Conservation (phyloP, 2,797 vertebrate species). For the Aplochiton taeniatus region DNA sequence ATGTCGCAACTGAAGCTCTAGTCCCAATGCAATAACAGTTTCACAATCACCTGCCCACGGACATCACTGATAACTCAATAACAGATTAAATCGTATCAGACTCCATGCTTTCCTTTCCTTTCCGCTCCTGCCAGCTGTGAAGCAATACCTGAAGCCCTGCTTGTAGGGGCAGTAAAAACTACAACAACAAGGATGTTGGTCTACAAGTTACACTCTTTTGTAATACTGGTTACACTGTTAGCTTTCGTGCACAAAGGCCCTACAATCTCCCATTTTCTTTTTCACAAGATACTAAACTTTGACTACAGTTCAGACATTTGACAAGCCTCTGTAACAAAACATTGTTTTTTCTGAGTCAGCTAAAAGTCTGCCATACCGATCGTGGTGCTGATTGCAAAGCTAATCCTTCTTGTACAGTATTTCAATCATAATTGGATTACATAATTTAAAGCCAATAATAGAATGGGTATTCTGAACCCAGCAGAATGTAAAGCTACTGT, state of each 20-base stretch:
- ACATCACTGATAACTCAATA: background rate
- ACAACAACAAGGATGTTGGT: too few relatives aligned
- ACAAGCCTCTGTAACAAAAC: constrained; percentile 1
- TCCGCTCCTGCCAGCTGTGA: background rate
- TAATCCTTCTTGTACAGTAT: background rate
- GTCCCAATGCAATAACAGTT: background rate
- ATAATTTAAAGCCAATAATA: too few relatives aligned
- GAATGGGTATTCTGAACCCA: too few relatives aligned
- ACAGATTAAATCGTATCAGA: background rate
- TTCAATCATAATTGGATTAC: too few relatives aligned
- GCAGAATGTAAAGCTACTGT: too few relatives aligned
- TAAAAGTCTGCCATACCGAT: background rate
- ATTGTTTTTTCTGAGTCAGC: constrained; percentile 15
- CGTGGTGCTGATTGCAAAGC: background rate
- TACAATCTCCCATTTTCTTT: constrained; percentile 1
- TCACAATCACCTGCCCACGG: background rate
- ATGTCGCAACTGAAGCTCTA: background rate
- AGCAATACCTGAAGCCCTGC: background rate
- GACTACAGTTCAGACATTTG: background rate
- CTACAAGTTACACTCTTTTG: background rate
- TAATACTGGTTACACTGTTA: background rate
- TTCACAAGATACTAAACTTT: background rate
- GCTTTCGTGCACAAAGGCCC: background rate
- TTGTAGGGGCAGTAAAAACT: too few relatives aligned
- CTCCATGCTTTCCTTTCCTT: background rate